phyloP scores from a whole-genome alignment of 2,113 vertebrate species.

The Marmota monax region DNA sequence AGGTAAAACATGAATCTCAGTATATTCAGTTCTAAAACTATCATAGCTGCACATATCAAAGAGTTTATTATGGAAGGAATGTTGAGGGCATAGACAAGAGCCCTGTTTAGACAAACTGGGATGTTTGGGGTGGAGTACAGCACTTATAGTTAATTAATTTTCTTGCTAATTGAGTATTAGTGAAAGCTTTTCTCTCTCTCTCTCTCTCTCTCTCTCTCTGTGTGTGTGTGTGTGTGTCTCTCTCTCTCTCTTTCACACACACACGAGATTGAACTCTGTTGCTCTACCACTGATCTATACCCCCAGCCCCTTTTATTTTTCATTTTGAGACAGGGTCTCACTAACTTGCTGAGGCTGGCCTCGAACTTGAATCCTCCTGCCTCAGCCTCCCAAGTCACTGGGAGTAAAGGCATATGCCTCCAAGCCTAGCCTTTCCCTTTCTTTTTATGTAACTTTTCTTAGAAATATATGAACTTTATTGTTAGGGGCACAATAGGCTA shows the following conservation, averaged over 20 bases:
- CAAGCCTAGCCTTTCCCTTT: neutral
- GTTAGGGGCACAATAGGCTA: neutral
- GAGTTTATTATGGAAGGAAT: neutral
- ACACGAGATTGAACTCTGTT: neutral
- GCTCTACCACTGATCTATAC: neutral
- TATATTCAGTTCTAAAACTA: neutral
- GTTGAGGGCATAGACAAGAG: neutral
- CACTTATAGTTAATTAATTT: neutral
- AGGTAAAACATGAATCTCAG: neutral
- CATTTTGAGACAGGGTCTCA: neutral
- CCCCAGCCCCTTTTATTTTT: neutral
- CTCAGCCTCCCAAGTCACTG: neutral
- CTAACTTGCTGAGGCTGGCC: neutral
- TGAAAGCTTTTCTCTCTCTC: neutral
- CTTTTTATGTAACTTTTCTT: conserved; percentile 42
- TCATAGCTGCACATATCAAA: conserved; percentile 20
- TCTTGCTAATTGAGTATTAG: conserved; percentile 51
- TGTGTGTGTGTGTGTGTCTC: no score
- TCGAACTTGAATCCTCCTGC: neutral
- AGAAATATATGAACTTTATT: neutral
- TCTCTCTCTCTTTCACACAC: no score
- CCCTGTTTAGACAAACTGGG: neutral
- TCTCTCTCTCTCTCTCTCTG: no score
- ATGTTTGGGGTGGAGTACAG: neutral
- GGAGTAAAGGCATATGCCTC: neutral